Evolutionary conservation across 2,113 vertebrate species (phyloP), one percentile per base, ranked within the genome.

Genomic region (Zapornia atra): DNA sequence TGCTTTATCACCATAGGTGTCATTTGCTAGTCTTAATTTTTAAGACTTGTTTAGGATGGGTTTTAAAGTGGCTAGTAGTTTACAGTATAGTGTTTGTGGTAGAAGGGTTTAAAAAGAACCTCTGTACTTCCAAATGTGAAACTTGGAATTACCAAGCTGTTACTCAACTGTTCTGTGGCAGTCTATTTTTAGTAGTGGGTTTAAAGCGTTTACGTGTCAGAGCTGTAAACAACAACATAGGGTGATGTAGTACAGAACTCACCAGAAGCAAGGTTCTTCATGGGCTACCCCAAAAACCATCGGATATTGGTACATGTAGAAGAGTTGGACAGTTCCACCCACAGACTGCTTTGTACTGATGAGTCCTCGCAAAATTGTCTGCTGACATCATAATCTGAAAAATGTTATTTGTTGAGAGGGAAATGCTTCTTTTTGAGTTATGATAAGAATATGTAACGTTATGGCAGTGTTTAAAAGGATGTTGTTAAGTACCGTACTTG

Each of bases 361-460:
- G 8, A 48, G 12, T 44, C 54, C n/a, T 59, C 0, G 1, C 33
- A 66, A 31, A 61, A 25, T 54, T 38, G 3, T 36, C 44, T 59
- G 11, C 12, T 0, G 19, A 1, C 7, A 3, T 24, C 8, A 15
- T 69, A 36, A 54, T 28, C 14, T 66, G 63, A 24, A 44, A 70
- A 66, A 12, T 9, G 10, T 25, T 9, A 22, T 17, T 4, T 36
- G 1, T 31, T 1, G 4, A n/a, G 40, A 36, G 40, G 54, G 26
- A 64, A 13, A 15, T 24, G 15, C 15, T 86, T 82, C 20, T 26
- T 72, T 69, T 1, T 11, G 33, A n/a, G 12, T 83, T 29, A 12
- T 9, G 13, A 6, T 63, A n/a, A 63, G 19, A 50, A 15, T 34
- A 33, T 26, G 4, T n/a, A 13, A 26, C 1, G 0, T 2, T 15